Percentiles rank a stretch among this genome's conserved stretches.
Evolutionary conservation across 2,113 vertebrate species (phyloP).

Genomic region (Cercocebus atys): DNA sequence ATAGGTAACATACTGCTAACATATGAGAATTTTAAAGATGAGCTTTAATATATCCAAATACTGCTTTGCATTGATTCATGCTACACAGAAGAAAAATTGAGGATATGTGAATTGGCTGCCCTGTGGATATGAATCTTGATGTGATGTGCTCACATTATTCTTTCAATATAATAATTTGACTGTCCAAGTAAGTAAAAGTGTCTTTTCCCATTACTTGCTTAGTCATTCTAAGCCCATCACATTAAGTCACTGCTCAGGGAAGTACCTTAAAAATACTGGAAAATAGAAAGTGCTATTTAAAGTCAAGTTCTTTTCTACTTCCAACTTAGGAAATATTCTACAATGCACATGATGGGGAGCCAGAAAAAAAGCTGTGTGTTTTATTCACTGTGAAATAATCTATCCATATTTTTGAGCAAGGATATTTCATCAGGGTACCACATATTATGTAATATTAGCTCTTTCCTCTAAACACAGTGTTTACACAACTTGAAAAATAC

Average conservation of each 20-base stretch:
- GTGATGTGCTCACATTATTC: neutral
- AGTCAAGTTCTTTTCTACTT: constrained; percentile 21
- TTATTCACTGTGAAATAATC: neutral
- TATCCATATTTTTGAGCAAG: neutral
- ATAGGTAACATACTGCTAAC: neutral
- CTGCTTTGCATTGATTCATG: neutral
- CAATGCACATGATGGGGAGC: neutral
- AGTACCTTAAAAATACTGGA: neutral
- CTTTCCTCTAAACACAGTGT: neutral
- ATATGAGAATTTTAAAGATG: neutral
- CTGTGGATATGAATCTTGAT: neutral
- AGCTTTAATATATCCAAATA: neutral
- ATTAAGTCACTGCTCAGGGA: constrained; percentile 17
- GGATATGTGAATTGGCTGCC: neutral
- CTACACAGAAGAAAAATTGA: neutral
- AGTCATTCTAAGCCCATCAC: neutral
- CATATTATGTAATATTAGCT: neutral
- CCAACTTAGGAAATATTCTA: neutral
- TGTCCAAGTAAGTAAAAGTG: neutral
- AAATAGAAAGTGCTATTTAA: constrained; percentile 17
- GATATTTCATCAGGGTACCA: neutral
- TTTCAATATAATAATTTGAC: constrained; percentile 2
- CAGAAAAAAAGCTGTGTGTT: neutral
- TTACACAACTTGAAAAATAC: constrained; percentile 2
- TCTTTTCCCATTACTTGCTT: neutral